These are phyloP conservation scores for Phycodurus eques DNA, from an alignment of 2,113 vertebrate species.

Conservation along the genomic window DNA sequence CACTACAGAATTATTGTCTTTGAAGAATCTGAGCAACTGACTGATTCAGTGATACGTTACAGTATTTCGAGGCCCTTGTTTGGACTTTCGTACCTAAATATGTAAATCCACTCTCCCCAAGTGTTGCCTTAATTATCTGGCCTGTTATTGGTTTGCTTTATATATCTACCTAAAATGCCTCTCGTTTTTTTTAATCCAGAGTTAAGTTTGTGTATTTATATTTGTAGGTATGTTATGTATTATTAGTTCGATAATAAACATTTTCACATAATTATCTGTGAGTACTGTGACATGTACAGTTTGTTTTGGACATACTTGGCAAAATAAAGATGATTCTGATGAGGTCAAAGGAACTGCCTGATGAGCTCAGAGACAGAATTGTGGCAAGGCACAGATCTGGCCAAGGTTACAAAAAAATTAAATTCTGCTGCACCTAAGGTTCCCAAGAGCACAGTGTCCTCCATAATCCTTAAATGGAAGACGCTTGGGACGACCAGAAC, in stretches of 20 bases:
- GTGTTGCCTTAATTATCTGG: constrained; percentile 28
- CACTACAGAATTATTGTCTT: neutral
- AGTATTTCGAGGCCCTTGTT: neutral
- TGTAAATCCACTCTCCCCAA: neutral
- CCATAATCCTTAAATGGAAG: no score
- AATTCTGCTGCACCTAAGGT: no score
- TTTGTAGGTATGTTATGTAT: constrained; percentile 40
- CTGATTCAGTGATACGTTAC: neutral
- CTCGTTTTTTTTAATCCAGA: constrained; percentile 2
- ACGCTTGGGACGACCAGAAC: no score
- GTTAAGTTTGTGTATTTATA: constrained; percentile 7
- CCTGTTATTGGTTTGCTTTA: neutral
- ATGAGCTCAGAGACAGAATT: no score
- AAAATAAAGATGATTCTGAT: no score
- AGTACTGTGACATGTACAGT: neutral
- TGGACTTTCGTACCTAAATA: neutral
- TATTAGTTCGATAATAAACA: constrained; percentile 42
- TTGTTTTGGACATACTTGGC: no score
- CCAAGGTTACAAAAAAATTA: no score
- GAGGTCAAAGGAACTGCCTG: no score
- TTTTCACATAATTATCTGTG: constrained; percentile 3
- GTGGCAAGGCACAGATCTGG: no score
- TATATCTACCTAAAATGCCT: constrained; percentile 19
- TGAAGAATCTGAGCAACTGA: neutral
- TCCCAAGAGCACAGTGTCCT: no score